Conservation (phyloP, 2,797 vertebrate genomes). For the Lacerta bilineata region DNA sequence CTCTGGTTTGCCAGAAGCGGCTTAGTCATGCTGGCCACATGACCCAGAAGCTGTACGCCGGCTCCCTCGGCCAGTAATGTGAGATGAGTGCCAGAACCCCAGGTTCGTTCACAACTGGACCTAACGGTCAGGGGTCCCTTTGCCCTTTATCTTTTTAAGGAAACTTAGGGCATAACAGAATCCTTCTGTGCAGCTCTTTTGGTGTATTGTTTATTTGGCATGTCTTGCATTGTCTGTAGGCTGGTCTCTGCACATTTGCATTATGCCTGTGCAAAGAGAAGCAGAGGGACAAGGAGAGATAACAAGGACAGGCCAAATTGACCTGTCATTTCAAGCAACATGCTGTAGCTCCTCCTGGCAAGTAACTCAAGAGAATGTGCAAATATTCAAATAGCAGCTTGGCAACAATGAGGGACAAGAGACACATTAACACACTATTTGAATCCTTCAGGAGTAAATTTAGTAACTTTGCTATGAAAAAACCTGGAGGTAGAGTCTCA, state of each 20-base stretch:
- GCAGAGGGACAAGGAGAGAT: neutral
- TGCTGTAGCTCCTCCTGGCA: neutral
- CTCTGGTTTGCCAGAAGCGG: too few species aligned
- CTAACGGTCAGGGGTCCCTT: too few species aligned
- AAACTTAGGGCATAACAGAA: neutral
- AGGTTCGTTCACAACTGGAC: too few species aligned
- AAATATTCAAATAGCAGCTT: conserved; percentile 6
- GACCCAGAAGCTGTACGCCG: too few species aligned
- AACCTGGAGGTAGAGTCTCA: neutral
- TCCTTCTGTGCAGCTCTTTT: neutral
- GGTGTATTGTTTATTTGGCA: neutral
- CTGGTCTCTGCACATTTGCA: conserved; percentile 5
- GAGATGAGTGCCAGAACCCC: too few species aligned
- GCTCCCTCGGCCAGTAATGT: too few species aligned
- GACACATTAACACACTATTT: neutral
- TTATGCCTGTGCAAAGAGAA: neutral
- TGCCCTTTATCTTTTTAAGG: neutral
- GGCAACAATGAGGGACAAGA: neutral
- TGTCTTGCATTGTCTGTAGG: neutral
- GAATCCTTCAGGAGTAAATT: neutral
- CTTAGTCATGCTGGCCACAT: too few species aligned
- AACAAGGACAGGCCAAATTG: neutral
- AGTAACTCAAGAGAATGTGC: conserved; percentile 16
- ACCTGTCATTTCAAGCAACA: conserved; percentile 13
- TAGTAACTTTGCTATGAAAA: neutral